Percentiles rank a stretch among this genome's conserved stretches.
These are phyloP conservation scores for Vidua chalybeata DNA, from an alignment of 2,113 vertebrate species.

Conservation along the genomic window DNA sequence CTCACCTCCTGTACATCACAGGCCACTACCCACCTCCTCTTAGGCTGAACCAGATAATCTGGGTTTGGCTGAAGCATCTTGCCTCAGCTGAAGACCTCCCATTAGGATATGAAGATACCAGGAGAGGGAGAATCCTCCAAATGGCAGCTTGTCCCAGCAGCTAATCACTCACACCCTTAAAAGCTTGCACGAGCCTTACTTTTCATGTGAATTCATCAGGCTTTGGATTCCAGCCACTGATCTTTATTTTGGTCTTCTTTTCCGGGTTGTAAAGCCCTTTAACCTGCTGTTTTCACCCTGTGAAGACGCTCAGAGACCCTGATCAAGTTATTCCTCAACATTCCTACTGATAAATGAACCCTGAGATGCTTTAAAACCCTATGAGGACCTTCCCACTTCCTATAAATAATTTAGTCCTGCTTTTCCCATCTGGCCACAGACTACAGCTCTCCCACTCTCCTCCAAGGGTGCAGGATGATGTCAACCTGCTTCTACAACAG, in stretches of 20 bases:
- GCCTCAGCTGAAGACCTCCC: not conserved
- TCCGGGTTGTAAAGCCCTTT: not conserved
- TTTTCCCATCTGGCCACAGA: not conserved
- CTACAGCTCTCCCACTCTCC: not conserved
- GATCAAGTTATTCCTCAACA: not conserved
- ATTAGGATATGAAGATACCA: not conserved
- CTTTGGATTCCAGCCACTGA: not conserved
- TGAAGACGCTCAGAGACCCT: not conserved
- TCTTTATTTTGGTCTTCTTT: not conserved
- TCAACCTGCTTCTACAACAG: not conserved
- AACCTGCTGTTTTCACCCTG: rapidly evolving
- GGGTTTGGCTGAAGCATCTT: not conserved
- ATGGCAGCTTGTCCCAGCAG: not conserved
- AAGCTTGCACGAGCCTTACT: not conserved
- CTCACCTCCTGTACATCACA: not conserved
- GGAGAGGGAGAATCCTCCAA: not conserved
- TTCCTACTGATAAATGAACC: not conserved
- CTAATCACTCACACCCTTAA: not conserved
- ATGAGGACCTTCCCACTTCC: not conserved
- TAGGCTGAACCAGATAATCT: not conserved
- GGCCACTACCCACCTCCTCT: not conserved
- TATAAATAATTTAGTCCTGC: not conserved
- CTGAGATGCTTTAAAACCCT: not conserved
- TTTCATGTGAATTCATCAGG: not conserved
- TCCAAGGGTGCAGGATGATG: not conserved